phyloP scores from a whole-genome alignment of 2,888 invertebrate species.

The Eledone cirrhosa region DNA sequence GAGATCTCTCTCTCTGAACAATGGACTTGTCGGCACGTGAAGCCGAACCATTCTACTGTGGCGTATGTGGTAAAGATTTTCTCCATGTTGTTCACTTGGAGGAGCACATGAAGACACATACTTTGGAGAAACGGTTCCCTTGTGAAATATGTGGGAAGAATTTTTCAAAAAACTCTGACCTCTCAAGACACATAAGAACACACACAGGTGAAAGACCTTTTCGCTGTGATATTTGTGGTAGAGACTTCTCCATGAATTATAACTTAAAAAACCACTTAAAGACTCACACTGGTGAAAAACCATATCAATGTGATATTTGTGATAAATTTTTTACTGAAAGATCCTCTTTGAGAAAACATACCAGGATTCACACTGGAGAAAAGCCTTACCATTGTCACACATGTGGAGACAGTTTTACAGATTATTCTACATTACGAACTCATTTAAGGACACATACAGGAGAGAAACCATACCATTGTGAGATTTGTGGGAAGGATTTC shows the following conservation, averaged over 20 bases:
- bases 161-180: neutral
- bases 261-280: neutral
- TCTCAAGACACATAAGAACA: neutral
- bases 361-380: slow-evolving; percentile 1
- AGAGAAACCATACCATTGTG: neutral
- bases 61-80: neutral
- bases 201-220: neutral
- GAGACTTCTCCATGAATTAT: neutral
- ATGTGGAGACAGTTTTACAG: neutral
- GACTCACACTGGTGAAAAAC: neutral
- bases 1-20: too few species aligned
- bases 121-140: neutral
- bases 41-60: neutral
- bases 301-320: neutral
- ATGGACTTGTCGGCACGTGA: too few species aligned
- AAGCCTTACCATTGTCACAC: neutral
- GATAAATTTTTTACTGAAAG: neutral
- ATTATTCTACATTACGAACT: neutral
- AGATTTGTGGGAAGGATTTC: neutral
- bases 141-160: neutral
- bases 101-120: neutral
- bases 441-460: slow-evolving; percentile 7
- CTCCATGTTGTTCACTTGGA: neutral
- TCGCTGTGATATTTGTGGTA: neutral
- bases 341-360: neutral